Conservation (phyloP, 2,797 vertebrate genomes). For the Sebastes nivosus region DNA sequence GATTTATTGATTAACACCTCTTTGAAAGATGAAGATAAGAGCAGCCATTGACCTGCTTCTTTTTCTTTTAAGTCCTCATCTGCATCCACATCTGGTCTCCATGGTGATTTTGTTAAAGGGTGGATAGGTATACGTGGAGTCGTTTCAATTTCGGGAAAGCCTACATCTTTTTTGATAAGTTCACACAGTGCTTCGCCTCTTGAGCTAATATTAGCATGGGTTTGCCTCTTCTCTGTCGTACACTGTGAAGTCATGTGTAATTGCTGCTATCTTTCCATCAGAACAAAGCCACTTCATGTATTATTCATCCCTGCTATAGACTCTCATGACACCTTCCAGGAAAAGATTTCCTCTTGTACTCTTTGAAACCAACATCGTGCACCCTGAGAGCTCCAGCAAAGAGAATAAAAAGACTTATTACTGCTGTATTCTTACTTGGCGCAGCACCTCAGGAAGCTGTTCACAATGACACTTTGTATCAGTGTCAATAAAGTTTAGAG, state of each 20-base stretch:
- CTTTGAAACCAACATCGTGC: conserved; percentile 5
- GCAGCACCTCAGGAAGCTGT: not conserved
- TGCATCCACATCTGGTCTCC: not conserved
- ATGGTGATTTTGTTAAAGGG: not conserved
- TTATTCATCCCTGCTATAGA: conserved; percentile 49
- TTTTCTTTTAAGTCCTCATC: not conserved
- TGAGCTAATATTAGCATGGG: conserved; percentile 12
- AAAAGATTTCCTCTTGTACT: conserved; percentile 1
- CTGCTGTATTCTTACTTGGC: not conserved
- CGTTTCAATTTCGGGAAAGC: not conserved
- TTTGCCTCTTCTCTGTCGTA: conserved; percentile 3
- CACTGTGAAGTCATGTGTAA: conserved; percentile 14
- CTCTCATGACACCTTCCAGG: conserved; percentile 14
- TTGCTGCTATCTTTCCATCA: conserved; percentile 12
- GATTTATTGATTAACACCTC: not conserved
- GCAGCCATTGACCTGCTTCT: not conserved
- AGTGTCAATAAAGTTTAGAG: not conserved
- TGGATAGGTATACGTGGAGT: not conserved
- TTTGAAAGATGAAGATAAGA: too few species aligned
- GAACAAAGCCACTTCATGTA: conserved; percentile 43
- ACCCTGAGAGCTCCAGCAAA: not conserved
- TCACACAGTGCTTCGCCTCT: not conserved
- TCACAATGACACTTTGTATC: not conserved
- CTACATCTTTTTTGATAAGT: not conserved
- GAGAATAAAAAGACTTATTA: not conserved